Conservation (phyloP, 2,888 invertebrate species). For the Diploptera punctata region DNA sequence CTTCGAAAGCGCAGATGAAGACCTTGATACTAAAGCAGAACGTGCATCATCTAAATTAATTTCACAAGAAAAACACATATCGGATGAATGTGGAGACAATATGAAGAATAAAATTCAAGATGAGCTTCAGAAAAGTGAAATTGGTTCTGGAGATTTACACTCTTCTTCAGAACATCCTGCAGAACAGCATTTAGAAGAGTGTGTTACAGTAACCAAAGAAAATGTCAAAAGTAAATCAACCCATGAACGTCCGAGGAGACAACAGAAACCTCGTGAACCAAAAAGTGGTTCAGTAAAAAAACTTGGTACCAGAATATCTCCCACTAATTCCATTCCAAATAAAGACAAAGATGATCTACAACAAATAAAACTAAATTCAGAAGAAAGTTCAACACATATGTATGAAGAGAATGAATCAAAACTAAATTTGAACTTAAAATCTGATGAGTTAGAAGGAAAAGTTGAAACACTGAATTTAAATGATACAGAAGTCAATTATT, state of each 20-base stretch:
- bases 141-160: not conserved
- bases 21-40: slow-evolving; percentile 52
- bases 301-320: slow-evolving; percentile 46
- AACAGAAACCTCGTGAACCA: slow-evolving; percentile 43
- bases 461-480: too few relatives aligned
- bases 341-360: not conserved
- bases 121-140: not conserved
- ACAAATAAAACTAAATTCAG: not conserved
- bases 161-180: too few relatives aligned
- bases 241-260: slow-evolving; percentile 39
- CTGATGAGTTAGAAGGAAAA: too few relatives aligned
- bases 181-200: too few relatives aligned
- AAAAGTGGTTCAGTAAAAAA: slow-evolving; percentile 45
- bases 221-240: not conserved
- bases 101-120: not conserved
- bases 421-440: too few relatives aligned
- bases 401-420: too few relatives aligned
- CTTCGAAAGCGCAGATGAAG: slow-evolving; percentile 81
- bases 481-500: too few relatives aligned
- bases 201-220: not conserved
- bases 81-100: not conserved
- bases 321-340: not conserved
- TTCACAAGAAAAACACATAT: not conserved
- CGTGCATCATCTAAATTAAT: not conserved
- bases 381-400: too few relatives aligned